A percentile compares a stretch with the other conserved stretches of the same genome.
Evolutionary conservation across 2,113 vertebrate genomes (phyloP).

Genomic region (Amblyornis subalaris): DNA sequence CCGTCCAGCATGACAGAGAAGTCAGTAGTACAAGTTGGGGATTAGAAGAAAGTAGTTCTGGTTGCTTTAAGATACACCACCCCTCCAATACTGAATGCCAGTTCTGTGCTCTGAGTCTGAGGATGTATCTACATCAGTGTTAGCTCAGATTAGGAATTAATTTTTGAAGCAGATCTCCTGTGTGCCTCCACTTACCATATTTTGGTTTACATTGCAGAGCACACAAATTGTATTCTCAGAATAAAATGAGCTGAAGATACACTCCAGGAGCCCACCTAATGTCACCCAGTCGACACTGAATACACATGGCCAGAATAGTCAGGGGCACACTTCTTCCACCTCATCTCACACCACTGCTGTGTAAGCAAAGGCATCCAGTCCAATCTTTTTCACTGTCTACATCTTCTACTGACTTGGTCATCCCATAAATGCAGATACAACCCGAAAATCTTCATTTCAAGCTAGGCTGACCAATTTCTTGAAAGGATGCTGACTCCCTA

Average conservation of each 20-base stretch:
- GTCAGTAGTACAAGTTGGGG: background rate
- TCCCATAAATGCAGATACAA: background rate
- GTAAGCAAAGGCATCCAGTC: background rate
- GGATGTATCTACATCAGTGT: background rate
- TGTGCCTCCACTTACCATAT: background rate
- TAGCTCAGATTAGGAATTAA: background rate
- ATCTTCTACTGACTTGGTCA: background rate
- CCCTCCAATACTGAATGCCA: background rate
- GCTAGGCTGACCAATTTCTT: background rate
- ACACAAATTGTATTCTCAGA: rapidly evolving
- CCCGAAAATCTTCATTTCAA: background rate
- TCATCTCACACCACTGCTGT: background rate
- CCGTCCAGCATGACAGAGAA: background rate
- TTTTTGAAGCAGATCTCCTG: background rate
- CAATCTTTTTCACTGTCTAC: background rate
- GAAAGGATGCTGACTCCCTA: background rate
- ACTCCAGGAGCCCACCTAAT: background rate
- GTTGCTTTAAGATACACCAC: background rate
- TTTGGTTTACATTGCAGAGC: background rate
- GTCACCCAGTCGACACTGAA: background rate
- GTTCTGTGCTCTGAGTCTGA: background rate
- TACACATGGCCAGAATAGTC: background rate
- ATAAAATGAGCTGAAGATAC: background rate
- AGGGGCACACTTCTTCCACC: background rate
- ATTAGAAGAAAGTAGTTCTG: background rate